Evolutionary conservation across 2,113 vertebrate species (phyloP).

Genomic region (Psilopsiagon aymara): DNA sequence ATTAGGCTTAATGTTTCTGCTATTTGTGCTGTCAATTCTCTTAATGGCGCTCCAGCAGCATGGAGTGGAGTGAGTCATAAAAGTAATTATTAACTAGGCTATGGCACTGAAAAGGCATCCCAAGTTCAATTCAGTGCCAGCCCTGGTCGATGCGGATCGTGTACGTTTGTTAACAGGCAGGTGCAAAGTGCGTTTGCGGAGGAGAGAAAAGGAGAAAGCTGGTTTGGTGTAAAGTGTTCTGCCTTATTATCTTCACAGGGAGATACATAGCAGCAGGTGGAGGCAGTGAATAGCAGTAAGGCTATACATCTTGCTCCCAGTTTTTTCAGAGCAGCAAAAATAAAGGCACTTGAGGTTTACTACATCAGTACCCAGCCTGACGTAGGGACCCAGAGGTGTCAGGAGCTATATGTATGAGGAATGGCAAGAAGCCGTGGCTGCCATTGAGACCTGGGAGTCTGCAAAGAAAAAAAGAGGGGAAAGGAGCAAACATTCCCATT

Average conservation of each 20-base stretch:
- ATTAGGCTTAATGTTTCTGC: slow-evolving; percentile 63
- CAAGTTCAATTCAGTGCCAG: not conserved
- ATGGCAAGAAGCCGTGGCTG: not conserved
- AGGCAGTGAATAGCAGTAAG: not conserved
- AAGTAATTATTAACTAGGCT: slow-evolving; percentile 59
- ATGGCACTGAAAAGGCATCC: slow-evolving; percentile 43
- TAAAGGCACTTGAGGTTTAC: not conserved
- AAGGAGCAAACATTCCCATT: not conserved
- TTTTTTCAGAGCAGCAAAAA: not conserved
- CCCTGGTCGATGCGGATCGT: not conserved
- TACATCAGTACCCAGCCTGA: not conserved
- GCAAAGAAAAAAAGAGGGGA: not conserved
- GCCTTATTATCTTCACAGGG: not conserved
- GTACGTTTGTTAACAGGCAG: not conserved
- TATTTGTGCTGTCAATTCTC: slow-evolving; percentile 63
- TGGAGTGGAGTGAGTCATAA: slow-evolving; percentile 58
- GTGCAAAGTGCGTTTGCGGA: not conserved
- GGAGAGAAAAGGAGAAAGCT: not conserved
- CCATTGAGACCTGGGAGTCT: not conserved
- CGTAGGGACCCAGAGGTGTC: not conserved
- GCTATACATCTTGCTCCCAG: not conserved
- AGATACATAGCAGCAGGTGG: not conserved
- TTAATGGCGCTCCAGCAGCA: slow-evolving; percentile 54
- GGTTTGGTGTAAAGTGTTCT: not conserved
- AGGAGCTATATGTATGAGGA: not conserved